Conservation (phyloP, 2,113 vertebrate genomes). For the Hoplias malabaricus region DNA sequence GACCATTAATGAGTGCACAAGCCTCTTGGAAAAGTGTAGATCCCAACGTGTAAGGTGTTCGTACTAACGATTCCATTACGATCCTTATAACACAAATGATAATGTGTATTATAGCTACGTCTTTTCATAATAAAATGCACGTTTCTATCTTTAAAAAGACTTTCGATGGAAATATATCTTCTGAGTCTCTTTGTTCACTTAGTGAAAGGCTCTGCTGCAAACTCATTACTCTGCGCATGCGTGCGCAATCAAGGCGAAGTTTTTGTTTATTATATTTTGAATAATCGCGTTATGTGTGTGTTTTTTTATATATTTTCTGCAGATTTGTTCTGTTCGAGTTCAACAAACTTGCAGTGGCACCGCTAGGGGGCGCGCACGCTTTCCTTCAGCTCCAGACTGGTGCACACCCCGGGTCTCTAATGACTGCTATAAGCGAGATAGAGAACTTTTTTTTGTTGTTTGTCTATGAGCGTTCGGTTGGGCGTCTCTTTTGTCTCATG, state of each 20-base stretch:
- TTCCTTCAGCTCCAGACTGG: slow-evolving; percentile 30
- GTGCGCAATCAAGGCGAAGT: too few species aligned
- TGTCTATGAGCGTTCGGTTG: slow-evolving; percentile 15
- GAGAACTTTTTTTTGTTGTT: slow-evolving; percentile 41
- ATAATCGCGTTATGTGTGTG: not conserved
- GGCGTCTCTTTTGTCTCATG: slow-evolving; percentile 20
- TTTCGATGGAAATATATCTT: too few species aligned
- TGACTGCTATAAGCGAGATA: slow-evolving; percentile 30
- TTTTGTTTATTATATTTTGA: not conserved
- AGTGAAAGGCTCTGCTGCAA: not conserved
- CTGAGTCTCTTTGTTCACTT: not conserved
- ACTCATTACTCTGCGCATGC: not conserved
- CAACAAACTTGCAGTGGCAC: not conserved
- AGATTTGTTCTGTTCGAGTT: not conserved
- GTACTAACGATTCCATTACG: too few species aligned
- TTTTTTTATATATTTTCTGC: not conserved
- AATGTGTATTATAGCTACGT: too few species aligned
- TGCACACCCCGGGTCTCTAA: slow-evolving; percentile 41
- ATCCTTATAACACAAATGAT: too few species aligned
- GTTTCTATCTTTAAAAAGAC: too few species aligned
- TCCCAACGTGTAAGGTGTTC: too few species aligned
- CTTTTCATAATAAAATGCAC: too few species aligned
- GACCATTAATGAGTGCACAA: too few species aligned
- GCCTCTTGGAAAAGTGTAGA: too few species aligned
- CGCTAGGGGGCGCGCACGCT: slow-evolving; percentile 54